Evolutionary conservation across 2,113 vertebrate genomes (phyloP).

Genomic region (Rhynchomys soricoides): DNA sequence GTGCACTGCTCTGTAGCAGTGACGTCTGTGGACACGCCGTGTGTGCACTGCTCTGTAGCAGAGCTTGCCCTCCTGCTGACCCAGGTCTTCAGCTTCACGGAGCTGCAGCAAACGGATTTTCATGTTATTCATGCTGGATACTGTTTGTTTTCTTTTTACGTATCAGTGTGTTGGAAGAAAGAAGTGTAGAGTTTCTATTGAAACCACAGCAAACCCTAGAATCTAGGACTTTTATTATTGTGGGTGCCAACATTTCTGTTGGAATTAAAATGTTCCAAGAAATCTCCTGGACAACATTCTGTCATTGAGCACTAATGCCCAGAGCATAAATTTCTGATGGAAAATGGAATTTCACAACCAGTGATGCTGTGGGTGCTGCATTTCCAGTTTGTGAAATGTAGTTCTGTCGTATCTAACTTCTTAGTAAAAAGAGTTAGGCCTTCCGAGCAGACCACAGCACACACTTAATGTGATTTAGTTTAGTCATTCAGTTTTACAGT

Average conservation of each 20-base stretch:
- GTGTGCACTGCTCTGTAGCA: not conserved
- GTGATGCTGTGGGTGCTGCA: not conserved
- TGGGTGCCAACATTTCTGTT: constrained; percentile 21
- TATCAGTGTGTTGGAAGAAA: constrained; percentile 25
- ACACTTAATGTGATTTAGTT: constrained; percentile 38
- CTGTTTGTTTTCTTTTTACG: constrained; percentile 55
- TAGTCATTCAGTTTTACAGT: not conserved
- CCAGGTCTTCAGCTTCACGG: not conserved
- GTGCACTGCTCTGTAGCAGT: not conserved
- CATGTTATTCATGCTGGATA: not conserved
- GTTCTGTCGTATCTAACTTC: not conserved
- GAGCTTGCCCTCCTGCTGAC: not conserved
- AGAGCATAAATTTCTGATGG: not conserved
- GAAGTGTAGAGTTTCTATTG: not conserved
- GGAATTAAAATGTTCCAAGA: constrained; percentile 42
- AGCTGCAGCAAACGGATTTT: constrained; percentile 37
- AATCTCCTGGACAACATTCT: constrained; percentile 26
- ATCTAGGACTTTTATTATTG: constrained; percentile 8
- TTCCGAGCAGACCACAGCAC: constrained; percentile 12
- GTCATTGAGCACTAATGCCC: constrained; percentile 11
- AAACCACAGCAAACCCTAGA: constrained; percentile 36
- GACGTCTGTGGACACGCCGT: not conserved
- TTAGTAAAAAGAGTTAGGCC: not conserved
- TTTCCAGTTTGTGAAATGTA: constrained; percentile 17
- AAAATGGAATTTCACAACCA: constrained; percentile 1